phyloP scores from a whole-genome alignment of 2,113 vertebrate species.

The Anoura caudifer region DNA sequence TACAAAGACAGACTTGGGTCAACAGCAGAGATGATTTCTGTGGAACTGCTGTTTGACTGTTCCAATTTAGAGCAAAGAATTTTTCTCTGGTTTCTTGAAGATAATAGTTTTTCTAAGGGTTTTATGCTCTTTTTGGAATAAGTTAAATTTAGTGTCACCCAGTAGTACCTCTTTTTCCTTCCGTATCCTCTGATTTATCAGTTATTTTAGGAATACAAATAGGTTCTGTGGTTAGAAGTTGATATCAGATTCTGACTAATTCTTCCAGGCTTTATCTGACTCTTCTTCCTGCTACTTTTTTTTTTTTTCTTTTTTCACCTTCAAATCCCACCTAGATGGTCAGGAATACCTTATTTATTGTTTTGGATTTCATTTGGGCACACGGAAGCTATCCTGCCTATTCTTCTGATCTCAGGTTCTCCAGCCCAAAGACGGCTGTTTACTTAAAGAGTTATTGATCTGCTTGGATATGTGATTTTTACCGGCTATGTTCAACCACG shows the following conservation, averaged over 20 bases:
- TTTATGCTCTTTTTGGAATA: background rate
- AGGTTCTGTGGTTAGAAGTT: background rate
- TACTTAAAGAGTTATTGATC: background rate
- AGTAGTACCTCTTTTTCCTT: background rate
- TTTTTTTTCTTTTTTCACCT: background rate
- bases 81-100: background rate
- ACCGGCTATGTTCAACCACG: background rate
- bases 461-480: background rate
- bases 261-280: background rate
- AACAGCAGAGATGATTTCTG: background rate
- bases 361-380: background rate
- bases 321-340: background rate
- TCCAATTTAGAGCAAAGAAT: background rate
- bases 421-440: background rate
- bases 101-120: background rate
- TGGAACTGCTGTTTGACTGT: background rate
- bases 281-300: background rate
- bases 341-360: background rate
- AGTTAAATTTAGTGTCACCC: conserved; percentile 1
- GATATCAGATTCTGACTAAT: background rate
- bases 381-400: background rate
- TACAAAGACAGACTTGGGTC: background rate
- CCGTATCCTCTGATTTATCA: background rate
- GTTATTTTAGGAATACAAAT: background rate
- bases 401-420: background rate